Evolutionary conservation across 2,113 vertebrate species (phyloP).

Genomic region (Pomatostomus ruficeps): DNA sequence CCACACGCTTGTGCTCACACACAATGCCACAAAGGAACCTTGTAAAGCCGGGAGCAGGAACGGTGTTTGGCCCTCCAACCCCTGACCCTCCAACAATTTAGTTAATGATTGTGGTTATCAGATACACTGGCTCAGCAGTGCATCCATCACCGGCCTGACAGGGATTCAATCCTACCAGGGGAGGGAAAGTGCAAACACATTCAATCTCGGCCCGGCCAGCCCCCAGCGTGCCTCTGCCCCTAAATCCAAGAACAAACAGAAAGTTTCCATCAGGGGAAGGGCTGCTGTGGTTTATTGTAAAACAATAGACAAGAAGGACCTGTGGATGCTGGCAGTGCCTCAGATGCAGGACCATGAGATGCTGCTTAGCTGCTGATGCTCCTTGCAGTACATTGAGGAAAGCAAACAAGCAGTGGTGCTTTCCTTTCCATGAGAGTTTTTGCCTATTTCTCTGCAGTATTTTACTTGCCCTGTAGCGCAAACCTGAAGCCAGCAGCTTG

Average conservation of each 20-base stretch:
- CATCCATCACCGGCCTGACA: constrained; percentile 40
- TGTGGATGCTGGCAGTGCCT: not conserved
- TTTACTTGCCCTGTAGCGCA: not conserved
- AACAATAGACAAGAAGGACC: not conserved
- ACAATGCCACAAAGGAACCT: not conserved
- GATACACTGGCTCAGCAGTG: constrained; percentile 46
- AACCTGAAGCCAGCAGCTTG: not conserved
- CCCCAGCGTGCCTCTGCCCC: not conserved
- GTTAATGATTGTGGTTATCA: constrained; percentile 49
- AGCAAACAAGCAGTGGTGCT: not conserved
- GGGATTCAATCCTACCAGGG: not conserved
- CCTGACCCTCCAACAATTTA: not conserved
- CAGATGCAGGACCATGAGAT: not conserved
- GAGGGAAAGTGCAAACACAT: constrained; percentile 30
- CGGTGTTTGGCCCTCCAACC: not conserved
- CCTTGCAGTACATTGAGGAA: not conserved
- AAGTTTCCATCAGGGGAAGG: not conserved
- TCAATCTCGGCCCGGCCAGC: not conserved
- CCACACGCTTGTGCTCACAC: not conserved
- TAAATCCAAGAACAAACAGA: constrained; percentile 18
- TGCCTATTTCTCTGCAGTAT: not conserved
- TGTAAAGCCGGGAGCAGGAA: not conserved
- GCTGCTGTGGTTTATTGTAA: not conserved
- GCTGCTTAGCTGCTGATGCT: not conserved
- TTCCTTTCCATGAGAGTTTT: not conserved